These are phyloP conservation scores for Camponotus vicinus DNA, from an alignment of 1,140 invertebrate species.

Conservation along the genomic window DNA sequence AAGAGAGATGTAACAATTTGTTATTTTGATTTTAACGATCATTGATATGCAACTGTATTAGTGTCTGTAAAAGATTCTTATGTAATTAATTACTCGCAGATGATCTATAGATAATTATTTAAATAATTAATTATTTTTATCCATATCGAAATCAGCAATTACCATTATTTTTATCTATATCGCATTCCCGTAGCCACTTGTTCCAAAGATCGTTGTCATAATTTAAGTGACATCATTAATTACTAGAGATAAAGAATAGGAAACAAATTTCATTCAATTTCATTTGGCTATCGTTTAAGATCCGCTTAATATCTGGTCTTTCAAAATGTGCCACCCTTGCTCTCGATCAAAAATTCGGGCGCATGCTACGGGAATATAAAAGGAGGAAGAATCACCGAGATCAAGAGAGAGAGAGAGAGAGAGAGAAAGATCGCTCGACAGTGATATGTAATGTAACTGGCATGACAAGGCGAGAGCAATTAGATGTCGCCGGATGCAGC, in stretches of 20 bases:
- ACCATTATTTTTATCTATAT: not conserved
- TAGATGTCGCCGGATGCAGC: slow-evolving; percentile 82
- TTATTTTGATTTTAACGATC: slow-evolving; percentile 14
- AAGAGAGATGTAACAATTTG: not conserved
- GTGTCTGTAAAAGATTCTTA: not conserved
- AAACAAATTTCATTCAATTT: not conserved
- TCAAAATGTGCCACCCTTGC: not conserved
- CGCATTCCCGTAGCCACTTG: not conserved
- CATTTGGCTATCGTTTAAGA: not conserved
- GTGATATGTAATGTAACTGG: slow-evolving; percentile 75
- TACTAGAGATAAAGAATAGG: not conserved
- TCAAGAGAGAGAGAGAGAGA: not conserved
- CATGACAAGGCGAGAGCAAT: slow-evolving; percentile 79
- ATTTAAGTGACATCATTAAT: not conserved
- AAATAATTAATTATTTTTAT: slow-evolving; percentile 29
- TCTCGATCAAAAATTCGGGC: not conserved
- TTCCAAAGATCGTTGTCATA: no score
- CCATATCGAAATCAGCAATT: not conserved
- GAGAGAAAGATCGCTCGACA: slow-evolving; percentile 61
- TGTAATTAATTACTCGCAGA: slow-evolving; percentile 28
- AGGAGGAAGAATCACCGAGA: slow-evolving; percentile 14
- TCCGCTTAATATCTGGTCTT: not conserved
- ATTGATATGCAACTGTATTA: not conserved
- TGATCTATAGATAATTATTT: not conserved
- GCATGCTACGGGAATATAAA: slow-evolving; percentile 4